Evolutionary conservation across 2,113 vertebrate species (phyloP).

Genomic region (Cebus imitator): DNA sequence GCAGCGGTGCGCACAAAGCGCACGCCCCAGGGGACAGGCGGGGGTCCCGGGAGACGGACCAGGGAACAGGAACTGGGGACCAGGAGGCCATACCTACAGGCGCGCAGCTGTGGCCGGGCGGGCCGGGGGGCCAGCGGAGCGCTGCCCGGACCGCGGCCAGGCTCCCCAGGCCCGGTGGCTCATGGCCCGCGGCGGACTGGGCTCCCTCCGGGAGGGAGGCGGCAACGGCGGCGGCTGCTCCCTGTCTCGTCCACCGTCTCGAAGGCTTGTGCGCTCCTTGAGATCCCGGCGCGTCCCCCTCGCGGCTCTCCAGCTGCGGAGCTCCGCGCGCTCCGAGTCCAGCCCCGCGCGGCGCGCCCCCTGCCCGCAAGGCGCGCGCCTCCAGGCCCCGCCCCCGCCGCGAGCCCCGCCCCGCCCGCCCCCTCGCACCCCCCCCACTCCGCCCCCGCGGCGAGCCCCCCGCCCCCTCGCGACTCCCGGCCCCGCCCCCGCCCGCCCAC

Average conservation of each 20-base stretch:
- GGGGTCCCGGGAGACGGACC: not conserved
- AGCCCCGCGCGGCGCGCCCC: conserved; percentile 43
- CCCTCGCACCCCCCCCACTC: no score
- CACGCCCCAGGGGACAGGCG: not conserved
- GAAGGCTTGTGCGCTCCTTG: conserved; percentile 41
- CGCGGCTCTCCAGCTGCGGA: not conserved
- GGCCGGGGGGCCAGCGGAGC: conserved; percentile 64
- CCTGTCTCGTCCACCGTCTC: conserved; percentile 2
- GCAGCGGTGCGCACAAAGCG: conserved; percentile 50
- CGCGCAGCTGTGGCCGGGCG: conserved; percentile 62
- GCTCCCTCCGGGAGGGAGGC: not conserved
- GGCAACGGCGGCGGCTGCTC: conserved; percentile 5
- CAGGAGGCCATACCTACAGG: conserved; percentile 75
- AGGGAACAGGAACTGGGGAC: not conserved
- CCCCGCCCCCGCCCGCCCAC: no score
- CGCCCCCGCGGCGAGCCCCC: no score
- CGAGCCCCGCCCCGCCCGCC: no score
- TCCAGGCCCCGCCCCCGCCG: no score
- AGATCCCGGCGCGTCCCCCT: not conserved
- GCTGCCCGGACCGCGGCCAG: conserved; percentile 57
- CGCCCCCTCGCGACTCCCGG: no score
- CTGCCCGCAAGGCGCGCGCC: not conserved
- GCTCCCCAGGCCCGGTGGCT: conserved; percentile 54
- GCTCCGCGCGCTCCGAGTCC: conserved; percentile 39
- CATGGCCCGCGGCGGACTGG: conserved; percentile 41